A percentile compares a stretch with the other conserved stretches of the same genome.
Evolutionary conservation across 2,113 vertebrate genomes (phyloP).

Genomic region (Ardeotis arabs): DNA sequence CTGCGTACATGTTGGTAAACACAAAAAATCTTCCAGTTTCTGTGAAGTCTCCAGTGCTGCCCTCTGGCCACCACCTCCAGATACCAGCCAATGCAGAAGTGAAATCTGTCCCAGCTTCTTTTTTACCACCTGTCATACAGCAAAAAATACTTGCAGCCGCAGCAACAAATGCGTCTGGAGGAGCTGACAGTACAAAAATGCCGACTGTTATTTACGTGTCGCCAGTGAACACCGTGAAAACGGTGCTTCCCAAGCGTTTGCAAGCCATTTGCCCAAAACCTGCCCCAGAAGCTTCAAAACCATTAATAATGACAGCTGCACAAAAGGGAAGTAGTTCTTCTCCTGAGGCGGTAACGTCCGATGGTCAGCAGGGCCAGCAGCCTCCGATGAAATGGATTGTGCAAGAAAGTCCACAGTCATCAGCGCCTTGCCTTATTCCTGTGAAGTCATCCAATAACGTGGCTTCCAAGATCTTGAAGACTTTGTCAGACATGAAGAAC

Average conservation of each 20-base stretch:
- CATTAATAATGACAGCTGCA: slow-evolving; percentile 34
- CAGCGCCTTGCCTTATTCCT: slow-evolving; percentile 71
- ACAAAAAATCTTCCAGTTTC: slow-evolving; percentile 55
- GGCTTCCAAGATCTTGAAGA: slow-evolving; percentile 78
- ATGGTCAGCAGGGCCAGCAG: slow-evolving; percentile 60
- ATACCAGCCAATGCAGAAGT: slow-evolving; percentile 84
- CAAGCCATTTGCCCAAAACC: slow-evolving; percentile 44
- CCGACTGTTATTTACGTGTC: slow-evolving; percentile 80
- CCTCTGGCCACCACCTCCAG: slow-evolving; percentile 83
- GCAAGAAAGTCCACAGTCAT: slow-evolving; percentile 71
- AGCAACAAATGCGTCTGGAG: slow-evolving; percentile 43
- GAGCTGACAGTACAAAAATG: slow-evolving; percentile 43
- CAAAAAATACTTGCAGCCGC: slow-evolving; percentile 77
- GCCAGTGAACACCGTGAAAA: slow-evolving; percentile 81
- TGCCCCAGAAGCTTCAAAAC: slow-evolving; percentile 23
- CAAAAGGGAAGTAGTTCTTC: neutral
- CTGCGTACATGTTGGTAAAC: slow-evolving; percentile 62
- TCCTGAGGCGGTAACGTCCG: neutral
- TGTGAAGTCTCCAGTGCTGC: slow-evolving; percentile 70
- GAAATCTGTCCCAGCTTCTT: slow-evolving; percentile 79
- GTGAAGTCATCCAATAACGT: slow-evolving; percentile 75
- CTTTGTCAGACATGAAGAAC: slow-evolving; percentile 68
- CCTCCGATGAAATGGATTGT: slow-evolving; percentile 85
- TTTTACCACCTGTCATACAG: slow-evolving; percentile 78
- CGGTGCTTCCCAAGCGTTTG: slow-evolving; percentile 21